Evolutionary conservation across 1,140 invertebrate species (phyloP).

Genomic region (Oscheius sp.): DNA sequence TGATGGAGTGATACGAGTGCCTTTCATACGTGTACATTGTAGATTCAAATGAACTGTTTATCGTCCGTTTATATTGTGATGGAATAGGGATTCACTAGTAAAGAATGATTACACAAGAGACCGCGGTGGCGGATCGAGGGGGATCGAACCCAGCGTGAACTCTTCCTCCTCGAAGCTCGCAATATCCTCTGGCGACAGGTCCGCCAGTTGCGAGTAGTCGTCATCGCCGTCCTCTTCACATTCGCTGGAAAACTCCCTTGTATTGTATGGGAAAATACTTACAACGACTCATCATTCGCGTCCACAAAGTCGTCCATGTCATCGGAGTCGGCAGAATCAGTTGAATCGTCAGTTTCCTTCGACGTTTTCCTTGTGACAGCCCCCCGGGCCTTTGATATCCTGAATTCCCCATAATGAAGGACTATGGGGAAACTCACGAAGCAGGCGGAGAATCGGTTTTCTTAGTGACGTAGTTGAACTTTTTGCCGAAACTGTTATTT

Average conservation of each 20-base stretch:
- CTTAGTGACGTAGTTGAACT: background rate
- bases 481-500: background rate
- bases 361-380: background rate
- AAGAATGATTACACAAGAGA: background rate
- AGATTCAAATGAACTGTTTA: too few species aligned
- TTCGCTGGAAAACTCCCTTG: background rate
- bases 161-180: background rate
- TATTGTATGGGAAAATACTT: background rate
- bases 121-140: background rate
- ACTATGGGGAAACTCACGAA: background rate
- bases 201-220: background rate
- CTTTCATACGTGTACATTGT: too few species aligned
- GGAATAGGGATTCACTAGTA: too few species aligned
- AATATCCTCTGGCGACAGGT: background rate
- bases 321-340: background rate
- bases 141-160: background rate
- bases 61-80: too few species aligned
- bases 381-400: background rate
- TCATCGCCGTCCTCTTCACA: background rate
- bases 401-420: background rate
- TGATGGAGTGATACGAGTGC: slow-evolving; percentile 22
- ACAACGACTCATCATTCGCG: too few species aligned
- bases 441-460: background rate
- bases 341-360: background rate
- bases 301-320: too few species aligned